Evolutionary conservation across 2,797 vertebrate species (phyloP), one percentile per base, ranked within the genome.

Genomic region (Mus minutoides): DNA sequence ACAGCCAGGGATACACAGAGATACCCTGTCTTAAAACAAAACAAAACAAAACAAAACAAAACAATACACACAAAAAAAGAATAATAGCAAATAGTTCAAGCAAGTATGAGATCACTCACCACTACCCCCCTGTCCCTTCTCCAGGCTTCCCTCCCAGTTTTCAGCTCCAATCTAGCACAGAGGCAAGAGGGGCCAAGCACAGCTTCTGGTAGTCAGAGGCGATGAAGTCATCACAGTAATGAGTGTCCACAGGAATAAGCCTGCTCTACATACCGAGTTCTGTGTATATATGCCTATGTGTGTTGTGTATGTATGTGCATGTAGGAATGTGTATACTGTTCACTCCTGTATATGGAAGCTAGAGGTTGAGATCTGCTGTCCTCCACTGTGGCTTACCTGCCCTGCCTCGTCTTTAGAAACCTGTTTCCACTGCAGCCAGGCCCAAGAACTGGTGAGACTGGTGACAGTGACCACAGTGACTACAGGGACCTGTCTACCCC

Each of bases 41-140:
- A n/a, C n/a, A n/a, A n/a, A n/a, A n/a, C n/a, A n/a, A n/a, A n/a
- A n/a, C n/a, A n/a, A n/a, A n/a, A n/a, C n/a, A n/a, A n/a, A n/a
- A n/a, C n/a, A n/a, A n/a, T n/a, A n/a, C n/a, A n/a, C n/a, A n/a
- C n/a, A n/a, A n/a, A 46, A 71, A 26, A 52, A 37, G 67, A 56
- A 19, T 19, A 56, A 40, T 29, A 87, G 22, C 49, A 71, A 71
- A n/a, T 67, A 37, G 52, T 16, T n/a, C 6, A 17, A 58, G 90
- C n/a, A 95, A 84, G 58, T 43, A 88, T 11, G 58, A 67, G 34
- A 43, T 84, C 56, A 73, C 71, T 64, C 6, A 83, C 34, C 79
- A 94, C 58, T 67, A 43, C 60, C 46, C 19, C 95, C 56, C 54
- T 29, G 87, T 94, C 80, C 11, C 46, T 95, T 75, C 83, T 31